Evolutionary conservation across 2,888 invertebrate species (phyloP).

Genomic region (Cremastinae sp.): DNA sequence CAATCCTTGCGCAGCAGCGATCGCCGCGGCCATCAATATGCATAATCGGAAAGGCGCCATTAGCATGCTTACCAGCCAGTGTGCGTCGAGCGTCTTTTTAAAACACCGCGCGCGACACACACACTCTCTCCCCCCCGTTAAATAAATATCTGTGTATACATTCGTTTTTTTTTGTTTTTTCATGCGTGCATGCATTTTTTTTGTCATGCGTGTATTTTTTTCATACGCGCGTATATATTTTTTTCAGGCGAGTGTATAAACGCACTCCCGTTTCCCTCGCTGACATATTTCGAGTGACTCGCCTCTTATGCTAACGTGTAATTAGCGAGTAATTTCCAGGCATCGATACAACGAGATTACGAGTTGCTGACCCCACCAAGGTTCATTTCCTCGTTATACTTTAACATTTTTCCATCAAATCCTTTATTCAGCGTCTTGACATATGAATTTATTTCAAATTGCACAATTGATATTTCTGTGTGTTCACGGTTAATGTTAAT

Average conservation of each 20-base stretch:
- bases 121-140: slow-evolving; percentile 22
- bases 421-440: background rate
- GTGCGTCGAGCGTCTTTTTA: slow-evolving; percentile 50
- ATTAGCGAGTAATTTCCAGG: slow-evolving; percentile 73
- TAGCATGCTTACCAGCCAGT: slow-evolving; percentile 63
- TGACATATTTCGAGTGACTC: slow-evolving; percentile 48
- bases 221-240: too few species aligned
- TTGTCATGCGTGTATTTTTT: too few species aligned
- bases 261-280: slow-evolving; percentile 17
- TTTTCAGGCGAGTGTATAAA: too few species aligned
- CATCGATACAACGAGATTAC: slow-evolving; percentile 61
- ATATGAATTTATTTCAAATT: background rate
- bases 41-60: slow-evolving; percentile 72
- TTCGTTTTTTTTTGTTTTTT: background rate
- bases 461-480: background rate
- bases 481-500: background rate
- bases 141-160: slow-evolving; percentile 4
- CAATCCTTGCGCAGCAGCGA: slow-evolving; percentile 66
- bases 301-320: slow-evolving; percentile 67
- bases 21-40: slow-evolving; percentile 70
- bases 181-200: background rate
- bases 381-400: slow-evolving; percentile 27
- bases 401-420: background rate
- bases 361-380: slow-evolving; percentile 41
- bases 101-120: slow-evolving; percentile 35